Percentiles rank a stretch among this genome's conserved stretches.
These are phyloP conservation scores for Aegotheles bennettii DNA, from an alignment of 2,113 vertebrate species.

Conservation along the genomic window DNA sequence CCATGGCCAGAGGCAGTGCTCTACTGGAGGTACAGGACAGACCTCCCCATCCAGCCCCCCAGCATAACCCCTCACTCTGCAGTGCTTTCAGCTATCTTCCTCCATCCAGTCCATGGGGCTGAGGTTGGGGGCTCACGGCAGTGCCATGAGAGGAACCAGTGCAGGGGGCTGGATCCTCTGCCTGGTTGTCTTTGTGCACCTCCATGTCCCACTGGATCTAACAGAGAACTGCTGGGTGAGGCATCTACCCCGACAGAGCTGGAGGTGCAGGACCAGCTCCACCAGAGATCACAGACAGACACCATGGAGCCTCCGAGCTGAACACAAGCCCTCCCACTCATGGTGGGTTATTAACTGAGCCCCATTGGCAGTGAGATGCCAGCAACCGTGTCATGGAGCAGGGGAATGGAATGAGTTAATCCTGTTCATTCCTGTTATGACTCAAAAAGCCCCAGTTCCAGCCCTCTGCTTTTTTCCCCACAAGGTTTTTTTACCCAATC, in stretches of 20 bases:
- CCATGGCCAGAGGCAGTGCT: background rate
- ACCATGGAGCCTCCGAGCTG: background rate
- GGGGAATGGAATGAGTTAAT: background rate
- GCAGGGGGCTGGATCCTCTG: background rate
- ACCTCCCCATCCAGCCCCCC: background rate
- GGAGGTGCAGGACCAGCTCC: background rate
- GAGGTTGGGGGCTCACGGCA: too few relatives aligned
- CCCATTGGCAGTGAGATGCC: rapidly evolving
- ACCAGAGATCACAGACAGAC: background rate
- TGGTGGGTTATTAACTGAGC: background rate
- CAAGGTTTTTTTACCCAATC: background rate
- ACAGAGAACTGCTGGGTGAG: background rate
- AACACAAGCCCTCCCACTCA: background rate
- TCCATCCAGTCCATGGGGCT: background rate
- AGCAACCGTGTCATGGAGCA: background rate
- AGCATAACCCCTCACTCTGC: background rate
- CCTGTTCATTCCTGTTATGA: background rate
- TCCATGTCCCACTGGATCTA: background rate
- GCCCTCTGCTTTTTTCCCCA: background rate
- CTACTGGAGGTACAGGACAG: background rate
- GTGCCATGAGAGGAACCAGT: background rate
- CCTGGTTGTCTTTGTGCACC: background rate
- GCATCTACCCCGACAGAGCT: rapidly evolving
- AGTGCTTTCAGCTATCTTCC: background rate
- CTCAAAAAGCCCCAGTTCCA: background rate